phyloP scores from a whole-genome alignment of 2,888 invertebrate species.

The Ephialtes manifestator region DNA sequence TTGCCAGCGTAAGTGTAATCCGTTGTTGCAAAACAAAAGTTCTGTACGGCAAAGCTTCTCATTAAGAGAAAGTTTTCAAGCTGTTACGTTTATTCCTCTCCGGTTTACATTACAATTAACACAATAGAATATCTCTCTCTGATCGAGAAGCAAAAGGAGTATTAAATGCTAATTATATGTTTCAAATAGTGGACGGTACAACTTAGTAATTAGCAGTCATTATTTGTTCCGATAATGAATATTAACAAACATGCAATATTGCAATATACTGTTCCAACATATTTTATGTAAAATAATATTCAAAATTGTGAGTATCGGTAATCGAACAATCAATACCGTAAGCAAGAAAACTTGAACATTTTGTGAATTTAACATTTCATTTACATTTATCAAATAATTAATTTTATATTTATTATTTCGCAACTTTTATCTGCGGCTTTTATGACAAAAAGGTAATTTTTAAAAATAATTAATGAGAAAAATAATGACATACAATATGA shows the following conservation, averaged over 20 bases:
- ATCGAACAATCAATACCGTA: too few relatives aligned
- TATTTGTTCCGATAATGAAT: neutral
- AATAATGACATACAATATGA: too few relatives aligned
- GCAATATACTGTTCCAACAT: too few relatives aligned
- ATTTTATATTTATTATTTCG: too few relatives aligned
- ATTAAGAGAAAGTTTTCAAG: neutral
- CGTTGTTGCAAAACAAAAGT: conserved; percentile 7
- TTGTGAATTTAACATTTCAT: too few relatives aligned
- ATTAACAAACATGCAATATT: neutral
- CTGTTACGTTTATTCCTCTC: neutral
- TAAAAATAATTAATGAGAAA: too few relatives aligned
- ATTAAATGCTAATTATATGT: neutral
- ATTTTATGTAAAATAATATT: too few relatives aligned
- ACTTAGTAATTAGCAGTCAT: neutral
- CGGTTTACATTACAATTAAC: neutral
- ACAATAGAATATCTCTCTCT: neutral
- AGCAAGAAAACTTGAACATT: too few relatives aligned
- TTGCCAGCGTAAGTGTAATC: conserved; percentile 17
- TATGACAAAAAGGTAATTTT: too few relatives aligned
- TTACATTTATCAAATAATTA: too few relatives aligned
- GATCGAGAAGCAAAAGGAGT: neutral
- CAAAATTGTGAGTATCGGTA: too few relatives aligned
- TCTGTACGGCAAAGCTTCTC: neutral
- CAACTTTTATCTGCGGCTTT: too few relatives aligned
- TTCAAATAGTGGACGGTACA: neutral